A percentile compares a stretch with the other conserved stretches of the same genome.
These are phyloP conservation scores for Dendronephthya gigantea DNA, from an alignment of 64 coral and sea anemone species.

Conservation along the genomic window DNA sequence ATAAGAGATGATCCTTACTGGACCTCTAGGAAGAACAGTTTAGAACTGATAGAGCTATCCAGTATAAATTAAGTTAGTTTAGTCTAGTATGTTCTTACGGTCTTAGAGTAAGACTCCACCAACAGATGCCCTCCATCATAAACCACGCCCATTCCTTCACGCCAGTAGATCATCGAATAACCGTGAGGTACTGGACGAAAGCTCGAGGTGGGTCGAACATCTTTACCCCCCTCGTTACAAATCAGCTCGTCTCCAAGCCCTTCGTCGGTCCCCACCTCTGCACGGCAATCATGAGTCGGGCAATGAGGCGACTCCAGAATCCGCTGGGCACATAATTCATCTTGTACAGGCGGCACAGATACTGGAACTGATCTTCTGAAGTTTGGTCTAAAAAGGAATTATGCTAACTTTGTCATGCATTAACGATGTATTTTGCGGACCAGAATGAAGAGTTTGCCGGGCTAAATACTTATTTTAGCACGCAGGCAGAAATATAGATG, in stretches of 20 bases:
- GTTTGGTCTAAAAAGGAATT: not conserved
- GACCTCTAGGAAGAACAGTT: no score
- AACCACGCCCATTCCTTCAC: slow-evolving; percentile 83
- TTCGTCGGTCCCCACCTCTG: slow-evolving; percentile 73
- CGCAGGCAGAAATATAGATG: no score
- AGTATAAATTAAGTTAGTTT: no score
- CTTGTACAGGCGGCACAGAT: not conserved
- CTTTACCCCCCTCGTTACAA: not conserved
- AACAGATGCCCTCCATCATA: slow-evolving; percentile 82
- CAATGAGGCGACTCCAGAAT: slow-evolving; percentile 95
- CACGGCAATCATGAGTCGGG: slow-evolving; percentile 82
- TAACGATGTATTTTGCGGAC: not conserved
- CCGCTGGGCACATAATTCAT: slow-evolving; percentile 93
- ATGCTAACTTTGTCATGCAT: no score
- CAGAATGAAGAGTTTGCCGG: no score
- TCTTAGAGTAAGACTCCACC: slow-evolving; percentile 71
- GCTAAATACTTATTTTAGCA: no score
- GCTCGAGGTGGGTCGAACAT: not conserved
- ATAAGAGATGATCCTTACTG: no score
- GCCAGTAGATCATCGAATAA: slow-evolving; percentile 89
- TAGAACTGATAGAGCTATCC: no score
- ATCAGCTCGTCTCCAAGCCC: slow-evolving; percentile 53
- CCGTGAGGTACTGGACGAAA: slow-evolving; percentile 17
- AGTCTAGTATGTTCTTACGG: no score
- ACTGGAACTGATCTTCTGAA: not conserved